Conservation (phyloP, 2,888 invertebrate species). For the Anticlea derivata region DNA sequence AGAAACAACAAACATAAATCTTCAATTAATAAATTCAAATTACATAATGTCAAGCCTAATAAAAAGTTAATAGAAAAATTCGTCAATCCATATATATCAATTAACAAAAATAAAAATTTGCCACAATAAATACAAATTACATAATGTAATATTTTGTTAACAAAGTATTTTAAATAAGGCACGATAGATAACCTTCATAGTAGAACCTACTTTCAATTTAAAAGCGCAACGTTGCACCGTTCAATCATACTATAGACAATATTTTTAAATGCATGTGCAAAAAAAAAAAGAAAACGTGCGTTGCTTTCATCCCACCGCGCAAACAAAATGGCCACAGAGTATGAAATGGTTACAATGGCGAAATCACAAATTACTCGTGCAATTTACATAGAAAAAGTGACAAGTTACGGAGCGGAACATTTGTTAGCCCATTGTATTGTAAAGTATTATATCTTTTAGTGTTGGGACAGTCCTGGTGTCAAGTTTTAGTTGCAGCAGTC, state of each 20-base stretch:
- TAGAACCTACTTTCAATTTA: slow-evolving; percentile 8
- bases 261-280: slow-evolving; percentile 28
- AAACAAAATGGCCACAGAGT: slow-evolving; percentile 37
- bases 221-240: slow-evolving; percentile 17
- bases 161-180: too few species aligned
- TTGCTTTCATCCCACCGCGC: slow-evolving; percentile 36
- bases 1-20: too few species aligned
- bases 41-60: too few species aligned
- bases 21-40: too few species aligned
- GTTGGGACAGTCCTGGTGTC: slow-evolving; percentile 16
- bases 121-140: too few species aligned
- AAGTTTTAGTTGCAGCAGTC: slow-evolving; percentile 4
- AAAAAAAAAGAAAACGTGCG: slow-evolving; percentile 12
- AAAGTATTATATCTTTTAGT: slow-evolving; percentile 59
- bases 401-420: slow-evolving; percentile 70
- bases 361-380: slow-evolving; percentile 73
- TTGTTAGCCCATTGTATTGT: slow-evolving; percentile 76
- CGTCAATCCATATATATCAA: too few species aligned
- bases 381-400: slow-evolving; percentile 80
- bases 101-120: too few species aligned
- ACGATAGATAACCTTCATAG: neutral
- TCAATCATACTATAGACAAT: slow-evolving; percentile 33
- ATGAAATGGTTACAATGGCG: slow-evolving; percentile 47
- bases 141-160: too few species aligned
- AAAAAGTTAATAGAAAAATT: too few species aligned